Conservation (phyloP, 2,888 invertebrate species). For the Papilio elwesi region DNA sequence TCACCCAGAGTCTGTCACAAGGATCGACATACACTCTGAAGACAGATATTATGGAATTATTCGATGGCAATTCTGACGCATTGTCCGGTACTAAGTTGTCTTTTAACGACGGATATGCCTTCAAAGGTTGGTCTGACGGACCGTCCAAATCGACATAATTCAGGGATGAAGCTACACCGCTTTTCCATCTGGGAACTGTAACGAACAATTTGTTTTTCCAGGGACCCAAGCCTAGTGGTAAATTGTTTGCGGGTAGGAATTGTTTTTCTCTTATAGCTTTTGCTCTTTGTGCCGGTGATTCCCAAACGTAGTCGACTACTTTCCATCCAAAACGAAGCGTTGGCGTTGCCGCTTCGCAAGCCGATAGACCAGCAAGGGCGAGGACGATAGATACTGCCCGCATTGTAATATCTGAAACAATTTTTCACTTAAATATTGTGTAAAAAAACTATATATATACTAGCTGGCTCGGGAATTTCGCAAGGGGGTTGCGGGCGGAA, state of each 20-base stretch:
- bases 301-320: conserved; percentile 87
- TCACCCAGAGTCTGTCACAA: conserved; percentile 92
- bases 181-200: conserved; percentile 88
- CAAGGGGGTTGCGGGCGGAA: no score
- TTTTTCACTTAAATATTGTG: no score
- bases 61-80: conserved; percentile 75
- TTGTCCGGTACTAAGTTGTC: conserved; percentile 89
- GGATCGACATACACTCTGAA: conserved; percentile 89
- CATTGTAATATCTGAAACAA: conserved; percentile 43
- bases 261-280: conserved; percentile 85
- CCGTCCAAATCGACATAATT: conserved; percentile 86
- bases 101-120: conserved; percentile 90
- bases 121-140: conserved; percentile 88
- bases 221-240: conserved; percentile 88
- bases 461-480: no score
- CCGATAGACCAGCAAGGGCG: conserved; percentile 54
- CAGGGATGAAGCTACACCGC: conserved; percentile 88
- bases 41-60: conserved; percentile 87
- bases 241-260: conserved; percentile 87
- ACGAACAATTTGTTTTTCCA: conserved; percentile 89
- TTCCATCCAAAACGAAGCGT: conserved; percentile 89
- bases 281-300: conserved; percentile 83
- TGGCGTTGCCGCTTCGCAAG: conserved; percentile 77
- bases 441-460: no score
- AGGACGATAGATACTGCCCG: conserved; percentile 58